Conservation (phyloP, 2,888 invertebrate species). For the Didymodactylos carnosus region DNA sequence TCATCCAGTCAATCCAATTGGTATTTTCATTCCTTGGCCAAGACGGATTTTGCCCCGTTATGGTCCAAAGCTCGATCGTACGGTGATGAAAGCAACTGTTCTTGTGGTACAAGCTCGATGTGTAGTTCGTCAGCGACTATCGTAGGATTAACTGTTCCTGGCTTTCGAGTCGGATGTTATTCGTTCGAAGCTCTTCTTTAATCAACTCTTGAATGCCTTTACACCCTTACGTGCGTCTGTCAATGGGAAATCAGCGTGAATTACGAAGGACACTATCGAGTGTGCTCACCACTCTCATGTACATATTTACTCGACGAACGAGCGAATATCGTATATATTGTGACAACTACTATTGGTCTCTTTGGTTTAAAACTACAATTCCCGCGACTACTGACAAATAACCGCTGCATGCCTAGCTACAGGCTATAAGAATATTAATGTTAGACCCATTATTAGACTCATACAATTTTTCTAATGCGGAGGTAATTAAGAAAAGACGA, state of each 20-base stretch:
- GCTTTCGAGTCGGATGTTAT: background rate
- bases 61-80: background rate
- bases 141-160: background rate
- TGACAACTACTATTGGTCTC: background rate
- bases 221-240: background rate
- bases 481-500: no score
- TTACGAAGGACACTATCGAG: background rate
- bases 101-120: background rate
- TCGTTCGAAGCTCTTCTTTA: background rate
- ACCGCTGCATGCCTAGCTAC: no score
- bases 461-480: no score
- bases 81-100: background rate
- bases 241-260: background rate
- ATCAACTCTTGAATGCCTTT: background rate
- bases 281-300: background rate
- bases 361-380: no score
- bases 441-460: no score
- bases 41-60: background rate
- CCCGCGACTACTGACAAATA: no score
- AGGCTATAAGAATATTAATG: no score
- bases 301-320: background rate
- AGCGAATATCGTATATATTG: background rate
- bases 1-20: background rate
- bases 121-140: background rate
- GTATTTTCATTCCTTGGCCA: background rate